Base-by-base conservation (phyloP, 1,140 invertebrate genomes). In the Dolichoris vasculosae region DNA sequence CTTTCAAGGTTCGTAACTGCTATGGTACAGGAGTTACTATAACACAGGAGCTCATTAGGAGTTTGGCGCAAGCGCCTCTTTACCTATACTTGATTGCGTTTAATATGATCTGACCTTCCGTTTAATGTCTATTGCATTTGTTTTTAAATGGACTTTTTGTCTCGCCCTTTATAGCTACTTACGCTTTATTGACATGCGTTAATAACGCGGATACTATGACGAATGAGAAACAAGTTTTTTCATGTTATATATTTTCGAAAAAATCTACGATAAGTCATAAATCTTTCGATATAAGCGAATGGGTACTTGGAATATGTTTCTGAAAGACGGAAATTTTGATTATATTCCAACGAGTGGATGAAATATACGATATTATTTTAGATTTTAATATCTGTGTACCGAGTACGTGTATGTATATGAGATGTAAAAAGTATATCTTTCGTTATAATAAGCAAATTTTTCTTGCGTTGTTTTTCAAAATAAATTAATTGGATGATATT, bases 31-130 rank as follows among this genome's bases (percentile, higher is more conserved):
- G 38, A 83, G 78, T 87, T 90, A n/a, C n/a, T n/a, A 86, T 89
- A 90, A 92, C 92, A 92, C 90, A 90, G 88, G 83, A 90, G 90
- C 92, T 93, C 92, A 92, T 92, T 93, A 93, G 88, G 86, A 88
- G 88, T 90, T 88, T 91, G 89, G 91, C 91, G 90, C 90, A 89
- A 91, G 90, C 87, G 88, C 90, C 89, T 30, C 63, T 79, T 43
- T 79, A 63, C 35, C 67, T 91, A 91, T 88, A 88, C 88, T 89
- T 91, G 90, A 92, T 92, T 91, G 90, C 91, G 89, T 92, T 92
- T 92, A 92, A 92, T 91, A 92, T 89, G 87, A 80, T 80, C 82
- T 77, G 46, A 59, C 30, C 82, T 40, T 48, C 15, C 30, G 1
- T 77, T 32, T 4, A 1, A 48, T 30, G 84, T 85, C 88, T 88